Evolutionary conservation across 2,797 vertebrate species (phyloP).

Genomic region (Cyprinella venusta): DNA sequence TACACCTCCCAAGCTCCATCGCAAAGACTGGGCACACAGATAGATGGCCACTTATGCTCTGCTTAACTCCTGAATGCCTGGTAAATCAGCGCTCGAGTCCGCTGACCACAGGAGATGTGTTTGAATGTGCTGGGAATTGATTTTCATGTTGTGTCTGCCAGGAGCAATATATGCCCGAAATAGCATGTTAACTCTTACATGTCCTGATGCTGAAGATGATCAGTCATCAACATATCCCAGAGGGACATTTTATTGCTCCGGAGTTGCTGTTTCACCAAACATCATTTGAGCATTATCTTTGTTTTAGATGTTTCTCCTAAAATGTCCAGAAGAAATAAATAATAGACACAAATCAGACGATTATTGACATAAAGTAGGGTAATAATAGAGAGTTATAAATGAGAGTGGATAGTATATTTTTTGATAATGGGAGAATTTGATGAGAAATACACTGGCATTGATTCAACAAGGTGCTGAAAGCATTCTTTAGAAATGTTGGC

Average conservation of each 20-base stretch:
- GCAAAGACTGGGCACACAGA: background rate
- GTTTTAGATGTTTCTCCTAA: background rate
- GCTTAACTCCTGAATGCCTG: slow-evolving; percentile 37
- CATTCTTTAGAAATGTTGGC: no score
- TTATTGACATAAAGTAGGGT: background rate
- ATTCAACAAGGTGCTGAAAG: no score
- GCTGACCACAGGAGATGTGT: slow-evolving; percentile 36
- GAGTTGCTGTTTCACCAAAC: background rate
- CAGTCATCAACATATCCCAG: background rate
- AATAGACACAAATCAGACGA: no score
- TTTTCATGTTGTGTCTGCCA: slow-evolving; percentile 17
- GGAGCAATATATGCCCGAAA: slow-evolving; percentile 11
- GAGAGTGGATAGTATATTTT: no score
- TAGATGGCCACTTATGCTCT: slow-evolving; percentile 6
- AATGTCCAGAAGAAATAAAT: background rate
- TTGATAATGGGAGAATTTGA: no score
- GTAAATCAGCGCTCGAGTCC: slow-evolving; percentile 17
- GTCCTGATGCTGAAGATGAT: background rate
- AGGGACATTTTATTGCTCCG: background rate
- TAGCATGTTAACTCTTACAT: background rate
- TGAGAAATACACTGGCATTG: background rate
- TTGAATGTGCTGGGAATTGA: slow-evolving; percentile 37
- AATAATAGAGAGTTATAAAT: background rate
- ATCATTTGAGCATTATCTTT: background rate
- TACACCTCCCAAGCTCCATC: background rate